phyloP scores from a whole-genome alignment of 2,888 invertebrate genomes.

The Melanostoma scalare region DNA sequence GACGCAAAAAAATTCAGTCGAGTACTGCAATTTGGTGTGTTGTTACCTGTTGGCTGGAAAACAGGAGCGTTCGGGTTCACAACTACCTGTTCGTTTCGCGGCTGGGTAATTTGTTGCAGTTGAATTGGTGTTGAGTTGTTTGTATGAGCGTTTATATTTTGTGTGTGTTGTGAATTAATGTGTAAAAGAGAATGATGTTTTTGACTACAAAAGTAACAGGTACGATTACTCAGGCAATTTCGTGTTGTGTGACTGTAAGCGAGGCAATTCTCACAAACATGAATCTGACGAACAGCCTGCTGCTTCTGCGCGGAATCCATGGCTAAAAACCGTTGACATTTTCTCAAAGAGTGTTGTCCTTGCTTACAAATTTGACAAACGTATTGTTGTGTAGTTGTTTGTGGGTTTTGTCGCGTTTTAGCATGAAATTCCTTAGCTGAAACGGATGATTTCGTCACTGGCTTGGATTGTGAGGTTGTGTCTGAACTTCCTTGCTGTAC shows the following conservation, averaged over 20 bases:
- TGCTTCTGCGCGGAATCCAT: constrained; percentile 4
- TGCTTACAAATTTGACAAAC: neutral
- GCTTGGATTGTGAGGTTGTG: neutral
- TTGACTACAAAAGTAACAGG: constrained; percentile 1
- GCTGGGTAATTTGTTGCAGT: no score
- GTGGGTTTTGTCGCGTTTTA: neutral
- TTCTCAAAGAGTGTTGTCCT: constrained; percentile 10
- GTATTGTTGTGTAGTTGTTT: neutral
- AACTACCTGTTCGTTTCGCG: no score
- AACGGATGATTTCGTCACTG: neutral
- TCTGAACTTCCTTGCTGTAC: neutral
- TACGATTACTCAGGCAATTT: neutral
- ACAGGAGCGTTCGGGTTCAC: no score
- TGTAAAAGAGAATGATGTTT: neutral
- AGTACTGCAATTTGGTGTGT: no score
- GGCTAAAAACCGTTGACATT: constrained; percentile 7
- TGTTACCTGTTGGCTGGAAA: no score
- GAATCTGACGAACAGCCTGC: neutral
- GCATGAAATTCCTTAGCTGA: neutral
- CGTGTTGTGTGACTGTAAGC: neutral
- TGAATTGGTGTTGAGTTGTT: no score
- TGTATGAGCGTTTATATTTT: no score
- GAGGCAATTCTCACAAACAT: neutral
- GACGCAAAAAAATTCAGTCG: neutral
- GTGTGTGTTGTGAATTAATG: no score